A percentile compares a stretch with the other conserved stretches of the same genome.
Conservation (phyloP, 2,888 invertebrate species). For the Hedychridium roseum region DNA sequence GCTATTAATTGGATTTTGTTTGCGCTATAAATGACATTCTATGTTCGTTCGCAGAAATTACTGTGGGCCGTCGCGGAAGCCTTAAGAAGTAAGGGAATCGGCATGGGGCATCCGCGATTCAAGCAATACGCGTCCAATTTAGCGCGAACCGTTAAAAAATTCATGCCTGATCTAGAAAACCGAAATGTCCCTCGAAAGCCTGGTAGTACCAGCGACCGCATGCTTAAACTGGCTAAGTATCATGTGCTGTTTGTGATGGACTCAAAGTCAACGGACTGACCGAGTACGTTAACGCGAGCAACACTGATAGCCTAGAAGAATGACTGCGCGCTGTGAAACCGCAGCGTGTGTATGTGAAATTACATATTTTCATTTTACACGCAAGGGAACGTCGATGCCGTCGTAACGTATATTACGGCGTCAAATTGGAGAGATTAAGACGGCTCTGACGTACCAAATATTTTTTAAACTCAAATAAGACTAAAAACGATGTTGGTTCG, state of each 20-base stretch:
- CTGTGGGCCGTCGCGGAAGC: conserved; percentile 85
- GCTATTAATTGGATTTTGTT: conserved; percentile 2
- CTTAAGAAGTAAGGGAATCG: conserved; percentile 75
- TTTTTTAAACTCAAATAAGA: neutral
- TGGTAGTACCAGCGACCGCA: conserved; percentile 76
- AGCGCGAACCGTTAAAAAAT: conserved; percentile 73
- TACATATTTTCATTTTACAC: too few relatives aligned
- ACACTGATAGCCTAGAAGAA: too few relatives aligned
- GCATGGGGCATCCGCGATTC: conserved; percentile 75
- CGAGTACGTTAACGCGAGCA: too few relatives aligned
- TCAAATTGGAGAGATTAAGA: too few relatives aligned
- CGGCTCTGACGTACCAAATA: too few relatives aligned
- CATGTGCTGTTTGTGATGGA: conserved; percentile 55
- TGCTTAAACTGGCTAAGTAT: conserved; percentile 70
- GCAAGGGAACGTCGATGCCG: too few relatives aligned
- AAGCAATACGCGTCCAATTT: conserved; percentile 75
- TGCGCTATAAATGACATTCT: too few relatives aligned
- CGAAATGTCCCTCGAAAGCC: conserved; percentile 63
- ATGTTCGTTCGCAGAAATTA: conserved; percentile 71
- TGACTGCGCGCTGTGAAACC: too few relatives aligned
- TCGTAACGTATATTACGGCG: too few relatives aligned
- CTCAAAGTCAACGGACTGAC: conserved; percentile 38
- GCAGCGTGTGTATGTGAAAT: neutral
- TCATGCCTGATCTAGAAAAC: conserved; percentile 68
- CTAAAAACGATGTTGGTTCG: too few relatives aligned